A percentile compares a stretch with the other conserved stretches of the same genome.
Evolutionary conservation across 1,140 invertebrate species (phyloP).

Genomic region (Popillia japonica): DNA sequence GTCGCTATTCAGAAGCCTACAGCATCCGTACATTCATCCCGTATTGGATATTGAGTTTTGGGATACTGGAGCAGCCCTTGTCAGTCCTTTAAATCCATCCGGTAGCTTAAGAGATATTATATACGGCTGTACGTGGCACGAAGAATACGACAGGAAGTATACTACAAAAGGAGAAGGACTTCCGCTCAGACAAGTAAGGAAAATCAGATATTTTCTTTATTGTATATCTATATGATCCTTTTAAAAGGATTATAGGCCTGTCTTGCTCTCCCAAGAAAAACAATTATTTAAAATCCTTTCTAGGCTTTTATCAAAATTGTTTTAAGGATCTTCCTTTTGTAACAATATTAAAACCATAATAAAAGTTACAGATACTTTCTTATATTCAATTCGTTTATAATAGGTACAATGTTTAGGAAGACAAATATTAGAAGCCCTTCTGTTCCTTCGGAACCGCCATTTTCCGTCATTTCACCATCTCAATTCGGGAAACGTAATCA

Average conservation of each 20-base stretch:
- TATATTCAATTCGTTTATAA: no score
- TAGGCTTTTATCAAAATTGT: no score
- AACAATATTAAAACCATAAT: no score
- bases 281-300: no score
- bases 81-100: slow-evolving; percentile 82
- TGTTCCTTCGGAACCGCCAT: slow-evolving; percentile 86
- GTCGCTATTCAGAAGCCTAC: slow-evolving; percentile 83
- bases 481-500: slow-evolving; percentile 89
- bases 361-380: no score
- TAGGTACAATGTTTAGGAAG: slow-evolving; percentile 85
- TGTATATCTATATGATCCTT: no score
- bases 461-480: slow-evolving; percentile 87
- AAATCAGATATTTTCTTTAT: neutral
- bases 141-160: slow-evolving; percentile 55
- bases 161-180: slow-evolving; percentile 51
- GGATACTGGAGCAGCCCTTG: slow-evolving; percentile 70
- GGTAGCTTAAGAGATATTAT: slow-evolving; percentile 91
- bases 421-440: slow-evolving; percentile 86
- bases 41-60: slow-evolving; percentile 80
- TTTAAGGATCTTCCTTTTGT: no score
- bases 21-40: slow-evolving; percentile 92
- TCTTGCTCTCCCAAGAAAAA: no score
- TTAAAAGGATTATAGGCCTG: no score
- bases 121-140: slow-evolving; percentile 63
- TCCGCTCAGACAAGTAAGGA: slow-evolving; percentile 52